Conservation (phyloP, 1,140 invertebrate species). For the Notospermus geniculatus region DNA sequence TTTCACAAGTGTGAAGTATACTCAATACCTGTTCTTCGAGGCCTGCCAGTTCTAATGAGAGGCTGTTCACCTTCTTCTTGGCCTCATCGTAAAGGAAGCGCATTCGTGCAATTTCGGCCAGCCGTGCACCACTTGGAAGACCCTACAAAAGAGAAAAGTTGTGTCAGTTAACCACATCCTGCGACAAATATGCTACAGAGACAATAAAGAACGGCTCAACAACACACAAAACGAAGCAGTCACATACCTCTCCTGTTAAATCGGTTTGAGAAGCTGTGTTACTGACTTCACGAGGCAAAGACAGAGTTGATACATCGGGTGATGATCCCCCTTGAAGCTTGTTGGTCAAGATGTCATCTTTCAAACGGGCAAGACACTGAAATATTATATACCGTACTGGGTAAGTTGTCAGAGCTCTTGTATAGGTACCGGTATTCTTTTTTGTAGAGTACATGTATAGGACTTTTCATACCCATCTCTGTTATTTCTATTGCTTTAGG, state of each 20-base stretch:
- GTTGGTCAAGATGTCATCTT: slow-evolving; percentile 82
- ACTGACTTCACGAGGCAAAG: slow-evolving; percentile 76
- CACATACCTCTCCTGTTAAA: slow-evolving; percentile 82
- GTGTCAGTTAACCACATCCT: too few species aligned
- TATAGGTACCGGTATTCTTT: too few species aligned
- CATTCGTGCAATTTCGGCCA: slow-evolving; percentile 94
- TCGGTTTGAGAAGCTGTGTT: slow-evolving; percentile 94
- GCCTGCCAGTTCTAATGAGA: slow-evolving; percentile 83
- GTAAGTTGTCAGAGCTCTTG: too few species aligned
- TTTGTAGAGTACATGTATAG: too few species aligned
- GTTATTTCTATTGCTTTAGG: too few species aligned
- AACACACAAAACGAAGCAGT: too few species aligned
- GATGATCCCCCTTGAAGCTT: slow-evolving; percentile 74
- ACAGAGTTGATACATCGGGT: slow-evolving; percentile 78
- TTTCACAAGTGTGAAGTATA: too few species aligned
- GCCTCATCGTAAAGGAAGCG: slow-evolving; percentile 91
- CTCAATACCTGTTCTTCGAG: slow-evolving; percentile 86
- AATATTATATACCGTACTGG: too few species aligned
- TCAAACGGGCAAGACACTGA: slow-evolving; percentile 79
- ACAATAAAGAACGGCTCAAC: too few species aligned
- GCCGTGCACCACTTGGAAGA: slow-evolving; percentile 79
- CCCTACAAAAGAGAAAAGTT: slow-evolving; percentile 35
- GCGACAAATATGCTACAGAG: too few species aligned
- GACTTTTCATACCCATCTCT: too few species aligned
- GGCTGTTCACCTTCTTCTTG: slow-evolving; percentile 80